These are phyloP conservation scores for Drosophila pseudoananassae DNA, from an alignment of 1,140 invertebrate species.

Conservation along the genomic window DNA sequence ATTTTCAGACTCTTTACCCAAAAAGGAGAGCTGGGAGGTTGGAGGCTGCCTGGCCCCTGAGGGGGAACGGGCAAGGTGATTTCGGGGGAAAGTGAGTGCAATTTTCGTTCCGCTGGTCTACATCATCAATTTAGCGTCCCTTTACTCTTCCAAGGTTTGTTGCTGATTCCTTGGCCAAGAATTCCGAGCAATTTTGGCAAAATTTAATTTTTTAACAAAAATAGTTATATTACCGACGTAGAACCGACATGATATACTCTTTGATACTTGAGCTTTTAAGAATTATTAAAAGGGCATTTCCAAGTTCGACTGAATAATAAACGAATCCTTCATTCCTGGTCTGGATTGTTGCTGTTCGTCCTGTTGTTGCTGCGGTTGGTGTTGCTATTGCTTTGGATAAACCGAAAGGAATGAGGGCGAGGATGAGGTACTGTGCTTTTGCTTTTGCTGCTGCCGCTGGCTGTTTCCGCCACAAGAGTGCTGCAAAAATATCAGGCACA, in stretches of 20 bases:
- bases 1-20: conserved; percentile 68
- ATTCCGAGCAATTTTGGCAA: not conserved
- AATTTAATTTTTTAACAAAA: not conserved
- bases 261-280: not conserved
- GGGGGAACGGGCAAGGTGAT: not conserved
- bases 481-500: conserved; percentile 38
- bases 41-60: conserved; percentile 4
- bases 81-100: conserved; percentile 71
- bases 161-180: not conserved
- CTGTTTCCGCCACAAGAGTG: conserved; percentile 66
- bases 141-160: not conserved
- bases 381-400: conserved; percentile 22
- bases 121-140: conserved; percentile 71
- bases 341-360: conserved; percentile 24
- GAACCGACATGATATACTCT: not conserved
- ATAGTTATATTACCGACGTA: not conserved
- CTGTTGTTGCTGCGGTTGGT: conserved; percentile 37
- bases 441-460: conserved; percentile 48
- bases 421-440: conserved; percentile 26
- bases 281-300: not conserved
- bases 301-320: not conserved
- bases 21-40: not conserved
- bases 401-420: conserved; percentile 14
- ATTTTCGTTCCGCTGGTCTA: conserved; percentile 67
- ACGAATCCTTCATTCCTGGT: conserved; percentile 5